Evolutionary conservation across 2,888 invertebrate species (phyloP).

Genomic region (Epiblema foenella): DNA sequence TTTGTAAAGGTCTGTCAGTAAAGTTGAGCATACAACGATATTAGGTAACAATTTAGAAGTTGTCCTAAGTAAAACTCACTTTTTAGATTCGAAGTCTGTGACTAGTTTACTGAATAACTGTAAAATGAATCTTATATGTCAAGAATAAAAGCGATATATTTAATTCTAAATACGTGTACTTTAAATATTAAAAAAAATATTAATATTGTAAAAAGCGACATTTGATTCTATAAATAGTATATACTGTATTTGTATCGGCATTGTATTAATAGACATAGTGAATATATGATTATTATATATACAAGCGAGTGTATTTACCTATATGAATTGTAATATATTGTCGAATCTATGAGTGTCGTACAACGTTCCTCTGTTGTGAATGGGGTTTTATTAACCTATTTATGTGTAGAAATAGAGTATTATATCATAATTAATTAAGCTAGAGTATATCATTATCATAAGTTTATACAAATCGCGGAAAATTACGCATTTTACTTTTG

Average conservation of each 20-base stretch:
- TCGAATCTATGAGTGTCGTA: conserved; percentile 71
- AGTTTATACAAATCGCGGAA: conserved; percentile 66
- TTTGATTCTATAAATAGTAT: conserved; percentile 67
- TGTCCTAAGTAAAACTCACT: conserved; percentile 27
- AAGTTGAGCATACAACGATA: conserved; percentile 35
- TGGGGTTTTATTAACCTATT: conserved; percentile 73
- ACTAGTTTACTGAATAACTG: conserved; percentile 26
- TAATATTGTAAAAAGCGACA: conserved; percentile 70
- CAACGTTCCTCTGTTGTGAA: conserved; percentile 77
- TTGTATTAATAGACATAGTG: conserved; percentile 59
- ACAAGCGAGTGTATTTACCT: conserved; percentile 66
- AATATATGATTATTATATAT: conserved; percentile 62
- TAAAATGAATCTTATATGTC: conserved; percentile 57
- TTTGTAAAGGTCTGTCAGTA: conserved; percentile 24
- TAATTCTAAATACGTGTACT: conserved; percentile 74
- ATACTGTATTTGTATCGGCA: conserved; percentile 69
- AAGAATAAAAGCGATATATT: conserved; percentile 58
- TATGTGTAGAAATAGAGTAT: conserved; percentile 69
- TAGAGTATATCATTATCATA: conserved; percentile 62
- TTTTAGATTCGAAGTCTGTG: conserved; percentile 32
- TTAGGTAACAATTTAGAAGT: conserved; percentile 24
- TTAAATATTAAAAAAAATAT: conserved; percentile 55
- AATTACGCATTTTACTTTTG: conserved; percentile 65
- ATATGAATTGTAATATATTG: conserved; percentile 57
- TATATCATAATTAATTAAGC: conserved; percentile 63